A percentile compares a stretch with the other conserved stretches of the same genome.
Conservation (phyloP, 2,113 vertebrate species). For the Sterrhoptilus dennistouni region DNA sequence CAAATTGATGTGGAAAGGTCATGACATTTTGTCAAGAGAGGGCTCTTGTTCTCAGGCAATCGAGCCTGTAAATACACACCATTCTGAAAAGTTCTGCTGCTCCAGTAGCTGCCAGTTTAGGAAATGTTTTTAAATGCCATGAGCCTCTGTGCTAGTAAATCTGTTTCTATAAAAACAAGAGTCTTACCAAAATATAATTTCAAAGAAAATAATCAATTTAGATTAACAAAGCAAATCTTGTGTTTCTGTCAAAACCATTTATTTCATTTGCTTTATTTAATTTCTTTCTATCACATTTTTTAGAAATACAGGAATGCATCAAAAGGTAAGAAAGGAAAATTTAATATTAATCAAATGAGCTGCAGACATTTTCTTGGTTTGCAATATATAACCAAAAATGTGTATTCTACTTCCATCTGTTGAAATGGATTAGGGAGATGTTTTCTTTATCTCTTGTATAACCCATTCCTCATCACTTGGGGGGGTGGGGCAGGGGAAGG, state of each 20-base stretch:
- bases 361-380: background rate
- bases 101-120: background rate
- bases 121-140: background rate
- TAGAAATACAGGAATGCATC: background rate
- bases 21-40: background rate
- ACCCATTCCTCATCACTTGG: no score
- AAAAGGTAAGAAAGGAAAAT: background rate
- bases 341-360: background rate
- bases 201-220: background rate
- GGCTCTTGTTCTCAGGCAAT: background rate
- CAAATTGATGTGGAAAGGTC: background rate
- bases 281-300: background rate
- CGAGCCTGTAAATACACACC: background rate
- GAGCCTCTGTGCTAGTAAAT: background rate
- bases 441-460: no score
- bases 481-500: no score
- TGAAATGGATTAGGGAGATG: no score
- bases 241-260: background rate
- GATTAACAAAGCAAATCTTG: background rate
- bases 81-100: background rate
- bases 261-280: background rate
- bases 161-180: background rate
- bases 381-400: no score
- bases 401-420: no score
- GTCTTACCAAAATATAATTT: background rate